Conservation (phyloP, 2,797 vertebrate genomes). For the Onychomys arenicola region DNA sequence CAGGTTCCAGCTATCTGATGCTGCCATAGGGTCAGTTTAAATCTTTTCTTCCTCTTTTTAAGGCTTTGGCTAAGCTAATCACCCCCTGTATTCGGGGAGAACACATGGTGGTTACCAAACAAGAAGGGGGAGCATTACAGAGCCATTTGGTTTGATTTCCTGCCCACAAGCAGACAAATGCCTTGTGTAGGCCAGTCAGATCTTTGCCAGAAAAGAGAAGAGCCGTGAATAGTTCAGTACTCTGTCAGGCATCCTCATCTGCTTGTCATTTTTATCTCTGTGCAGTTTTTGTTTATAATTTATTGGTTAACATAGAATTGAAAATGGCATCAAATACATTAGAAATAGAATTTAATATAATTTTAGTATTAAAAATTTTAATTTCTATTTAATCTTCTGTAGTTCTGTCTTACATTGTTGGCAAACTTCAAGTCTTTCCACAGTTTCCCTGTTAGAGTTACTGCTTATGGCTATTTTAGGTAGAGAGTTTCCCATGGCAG, state of each 20-base stretch:
- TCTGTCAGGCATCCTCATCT: background rate
- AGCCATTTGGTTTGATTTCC: background rate
- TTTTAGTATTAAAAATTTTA: background rate
- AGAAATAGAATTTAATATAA: background rate
- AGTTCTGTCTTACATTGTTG: conserved; percentile 19
- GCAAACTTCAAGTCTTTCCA: background rate
- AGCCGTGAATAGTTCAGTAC: background rate
- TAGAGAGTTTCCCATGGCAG: background rate
- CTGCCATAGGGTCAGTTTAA: conserved; percentile 41
- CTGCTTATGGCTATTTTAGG: background rate
- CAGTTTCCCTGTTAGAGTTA: background rate
- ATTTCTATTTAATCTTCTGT: conserved; percentile 3
- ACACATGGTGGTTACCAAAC: background rate
- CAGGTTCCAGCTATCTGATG: conserved; percentile 37
- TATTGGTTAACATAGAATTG: background rate
- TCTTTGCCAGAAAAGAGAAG: background rate
- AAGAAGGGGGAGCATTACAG: background rate
- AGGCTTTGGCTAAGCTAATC: conserved; percentile 29
- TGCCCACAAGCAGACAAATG: conserved; percentile 15
- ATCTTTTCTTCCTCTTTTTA: conserved; percentile 23
- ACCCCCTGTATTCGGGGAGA: conserved; percentile 31
- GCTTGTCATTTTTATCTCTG: conserved; percentile 7
- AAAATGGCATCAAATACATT: background rate
- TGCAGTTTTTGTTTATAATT: background rate
- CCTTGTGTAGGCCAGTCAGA: background rate